Evolutionary conservation across 1,140 invertebrate species (phyloP).

Genomic region (Lerema accius): DNA sequence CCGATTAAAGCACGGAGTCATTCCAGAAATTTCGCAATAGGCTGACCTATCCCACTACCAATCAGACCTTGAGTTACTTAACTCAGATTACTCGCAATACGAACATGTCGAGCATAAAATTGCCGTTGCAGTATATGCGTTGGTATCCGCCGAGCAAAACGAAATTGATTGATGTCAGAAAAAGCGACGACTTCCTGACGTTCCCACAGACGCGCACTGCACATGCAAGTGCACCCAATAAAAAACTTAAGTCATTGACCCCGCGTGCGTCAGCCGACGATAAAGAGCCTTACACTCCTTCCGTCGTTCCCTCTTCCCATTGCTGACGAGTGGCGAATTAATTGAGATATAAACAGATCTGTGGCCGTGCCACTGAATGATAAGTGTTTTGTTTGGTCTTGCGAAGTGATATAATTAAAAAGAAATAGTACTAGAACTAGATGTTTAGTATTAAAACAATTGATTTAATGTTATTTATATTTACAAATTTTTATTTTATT

Average conservation of each 20-base stretch:
- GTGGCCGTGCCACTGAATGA: too few species aligned
- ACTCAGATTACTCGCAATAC: neutral
- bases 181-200: constrained; percentile 57
- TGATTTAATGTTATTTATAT: too few species aligned
- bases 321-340: neutral
- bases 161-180: constrained; percentile 36
- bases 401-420: too few species aligned
- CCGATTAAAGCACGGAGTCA: too few species aligned
- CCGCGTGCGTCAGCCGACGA: constrained; percentile 70
- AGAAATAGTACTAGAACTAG: too few species aligned
- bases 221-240: constrained; percentile 71
- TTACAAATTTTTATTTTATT: too few species aligned
- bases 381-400: too few species aligned
- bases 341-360: too few species aligned
- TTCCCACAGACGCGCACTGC: constrained; percentile 70
- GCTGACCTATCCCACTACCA: too few species aligned
- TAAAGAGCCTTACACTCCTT: constrained; percentile 62
- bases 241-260: constrained; percentile 73
- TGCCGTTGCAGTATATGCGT: constrained; percentile 23
- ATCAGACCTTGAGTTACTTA: neutral
- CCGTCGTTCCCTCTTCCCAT: constrained; percentile 37
- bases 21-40: too few species aligned
- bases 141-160: constrained; percentile 29
- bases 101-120: constrained; percentile 15
- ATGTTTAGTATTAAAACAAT: too few species aligned